A percentile compares a stretch with the other conserved stretches of the same genome.
Conservation (phyloP, 2,888 invertebrate genomes). For the Protophormia terraenovae region DNA sequence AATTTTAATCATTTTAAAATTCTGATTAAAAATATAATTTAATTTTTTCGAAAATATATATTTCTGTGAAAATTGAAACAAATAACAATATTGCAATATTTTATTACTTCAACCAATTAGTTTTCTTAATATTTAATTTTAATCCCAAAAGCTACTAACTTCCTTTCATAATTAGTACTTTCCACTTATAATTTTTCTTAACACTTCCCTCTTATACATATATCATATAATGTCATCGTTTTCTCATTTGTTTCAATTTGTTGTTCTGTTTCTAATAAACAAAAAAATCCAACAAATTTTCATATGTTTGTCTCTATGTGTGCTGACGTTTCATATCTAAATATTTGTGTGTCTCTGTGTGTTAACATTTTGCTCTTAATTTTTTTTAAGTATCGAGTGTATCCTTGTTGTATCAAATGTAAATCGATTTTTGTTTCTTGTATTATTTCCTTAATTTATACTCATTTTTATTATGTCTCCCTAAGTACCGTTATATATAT, state of each 20-base stretch:
- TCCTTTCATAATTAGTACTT: not conserved
- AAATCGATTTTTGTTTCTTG: slow-evolving; percentile 37
- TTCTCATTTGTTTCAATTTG: slow-evolving; percentile 56
- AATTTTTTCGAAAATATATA: too few species aligned
- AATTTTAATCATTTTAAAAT: too few species aligned
- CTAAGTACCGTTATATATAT: not conserved
- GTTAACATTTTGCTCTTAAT: not conserved
- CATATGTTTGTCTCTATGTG: not conserved
- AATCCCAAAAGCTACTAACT: not conserved
- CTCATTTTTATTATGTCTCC: slow-evolving; percentile 24
- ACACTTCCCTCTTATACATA: not conserved
- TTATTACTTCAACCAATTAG: too few species aligned
- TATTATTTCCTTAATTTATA: slow-evolving; percentile 24
- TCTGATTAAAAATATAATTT: too few species aligned
- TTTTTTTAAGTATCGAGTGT: slow-evolving; percentile 12
- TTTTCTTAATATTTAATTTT: too few species aligned
- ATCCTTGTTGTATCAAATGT: slow-evolving; percentile 11
- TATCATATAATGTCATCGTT: not conserved
- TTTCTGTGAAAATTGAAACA: too few species aligned
- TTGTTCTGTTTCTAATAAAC: too few species aligned
- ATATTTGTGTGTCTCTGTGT: not conserved
- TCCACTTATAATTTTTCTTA: too few species aligned
- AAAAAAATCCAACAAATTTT: not conserved
- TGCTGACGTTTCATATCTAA: not conserved
- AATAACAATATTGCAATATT: too few species aligned